Conservation (phyloP, 2,113 vertebrate genomes). For the Cyrtonyx montezumae region DNA sequence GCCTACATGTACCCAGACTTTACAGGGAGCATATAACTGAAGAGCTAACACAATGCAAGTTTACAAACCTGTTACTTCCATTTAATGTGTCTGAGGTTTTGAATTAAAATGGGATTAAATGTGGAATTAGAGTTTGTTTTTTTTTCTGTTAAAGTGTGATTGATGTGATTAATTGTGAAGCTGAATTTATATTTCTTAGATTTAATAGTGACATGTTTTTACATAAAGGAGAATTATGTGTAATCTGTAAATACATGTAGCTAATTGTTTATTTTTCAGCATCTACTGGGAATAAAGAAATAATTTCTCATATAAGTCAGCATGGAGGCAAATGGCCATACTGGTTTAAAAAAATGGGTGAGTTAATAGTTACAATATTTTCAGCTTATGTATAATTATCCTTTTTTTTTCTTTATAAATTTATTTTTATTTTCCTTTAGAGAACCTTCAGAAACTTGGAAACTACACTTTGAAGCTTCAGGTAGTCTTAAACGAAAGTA, state of each 20-base stretch:
- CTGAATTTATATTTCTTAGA: not conserved
- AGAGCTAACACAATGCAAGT: not conserved
- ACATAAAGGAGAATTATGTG: not conserved
- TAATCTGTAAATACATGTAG: not conserved
- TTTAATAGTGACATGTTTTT: not conserved
- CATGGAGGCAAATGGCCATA: slow-evolving; percentile 85
- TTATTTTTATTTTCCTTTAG: slow-evolving; percentile 74
- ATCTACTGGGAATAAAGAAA: slow-evolving; percentile 76
- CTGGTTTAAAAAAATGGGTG: slow-evolving; percentile 95
- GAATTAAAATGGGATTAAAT: not conserved
- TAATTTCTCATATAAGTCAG: slow-evolving; percentile 80
- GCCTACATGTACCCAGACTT: not conserved
- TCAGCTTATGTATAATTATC: not conserved
- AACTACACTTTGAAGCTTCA: slow-evolving; percentile 87
- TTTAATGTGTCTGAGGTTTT: not conserved
- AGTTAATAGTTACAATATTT: slow-evolving; percentile 33
- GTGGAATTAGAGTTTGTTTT: not conserved
- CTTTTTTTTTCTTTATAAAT: slow-evolving; percentile 32
- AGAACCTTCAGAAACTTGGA: slow-evolving; percentile 84
- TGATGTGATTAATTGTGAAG: not conserved
- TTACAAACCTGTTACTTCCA: not conserved
- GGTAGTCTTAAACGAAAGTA: slow-evolving; percentile 83
- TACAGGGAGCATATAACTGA: not conserved
- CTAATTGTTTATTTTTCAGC: slow-evolving; percentile 74
- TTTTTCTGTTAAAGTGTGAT: not conserved